These are phyloP conservation scores for Ammodytes marinus DNA, from an alignment of 2,113 vertebrate species.

Conservation along the genomic window DNA sequence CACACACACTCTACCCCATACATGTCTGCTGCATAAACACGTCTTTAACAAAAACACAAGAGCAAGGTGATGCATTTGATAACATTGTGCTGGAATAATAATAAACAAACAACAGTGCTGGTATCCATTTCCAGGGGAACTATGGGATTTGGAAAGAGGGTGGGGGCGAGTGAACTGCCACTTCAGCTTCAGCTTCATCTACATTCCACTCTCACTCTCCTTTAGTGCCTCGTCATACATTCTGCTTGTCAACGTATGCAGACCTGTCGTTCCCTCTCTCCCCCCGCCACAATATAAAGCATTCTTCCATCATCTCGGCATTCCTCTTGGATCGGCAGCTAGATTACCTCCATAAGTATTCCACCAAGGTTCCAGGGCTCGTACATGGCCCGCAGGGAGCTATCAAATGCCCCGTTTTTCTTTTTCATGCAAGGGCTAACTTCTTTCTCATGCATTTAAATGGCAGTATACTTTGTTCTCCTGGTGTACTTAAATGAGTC, in stretches of 20 bases:
- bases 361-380: not conserved
- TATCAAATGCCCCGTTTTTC: not conserved
- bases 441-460: slow-evolving; percentile 60
- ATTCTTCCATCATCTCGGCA: slow-evolving; percentile 55
- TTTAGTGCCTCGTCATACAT: slow-evolving; percentile 49
- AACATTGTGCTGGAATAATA: slow-evolving; percentile 50
- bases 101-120: slow-evolving; percentile 52
- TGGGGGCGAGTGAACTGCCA: slow-evolving; percentile 10
- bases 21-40: slow-evolving; percentile 72
- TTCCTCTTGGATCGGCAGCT: slow-evolving; percentile 36
- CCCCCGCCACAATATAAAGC: slow-evolving; percentile 32
- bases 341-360: slow-evolving; percentile 62
- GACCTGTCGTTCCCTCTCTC: slow-evolving; percentile 34
- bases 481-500: slow-evolving; percentile 25
- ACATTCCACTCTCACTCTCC: slow-evolving; percentile 40
- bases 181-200: slow-evolving; percentile 10
- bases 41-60: slow-evolving; percentile 35
- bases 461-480: slow-evolving; percentile 45
- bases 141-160: slow-evolving; percentile 13
- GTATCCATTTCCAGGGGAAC: slow-evolving; percentile 50
- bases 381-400: slow-evolving; percentile 26
- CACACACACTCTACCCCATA: slow-evolving; percentile 45
- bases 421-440: slow-evolving; percentile 24
- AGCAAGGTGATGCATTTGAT: slow-evolving; percentile 52
- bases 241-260: slow-evolving; percentile 42